Conservation (phyloP, 2,888 invertebrate species). For the Mantis religiosa region DNA sequence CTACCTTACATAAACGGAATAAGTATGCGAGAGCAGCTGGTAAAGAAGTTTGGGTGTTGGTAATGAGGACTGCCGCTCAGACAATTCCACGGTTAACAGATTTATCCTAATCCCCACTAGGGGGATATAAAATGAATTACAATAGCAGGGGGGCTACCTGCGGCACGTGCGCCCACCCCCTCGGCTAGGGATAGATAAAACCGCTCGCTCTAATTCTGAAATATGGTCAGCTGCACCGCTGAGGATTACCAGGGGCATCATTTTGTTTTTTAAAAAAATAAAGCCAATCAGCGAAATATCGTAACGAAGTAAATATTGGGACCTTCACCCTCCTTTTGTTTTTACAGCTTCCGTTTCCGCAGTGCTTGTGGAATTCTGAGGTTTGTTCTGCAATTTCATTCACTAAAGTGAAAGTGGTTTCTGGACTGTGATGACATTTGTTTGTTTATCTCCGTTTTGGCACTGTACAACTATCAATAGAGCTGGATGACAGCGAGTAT, state of each 20-base stretch:
- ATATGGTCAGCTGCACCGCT: background rate
- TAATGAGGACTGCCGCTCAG: background rate
- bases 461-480: too few species aligned
- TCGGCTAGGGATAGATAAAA: constrained; percentile 8
- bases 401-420: too few species aligned
- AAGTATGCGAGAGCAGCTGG: background rate
- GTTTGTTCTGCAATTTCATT: too few species aligned
- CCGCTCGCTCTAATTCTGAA: constrained; percentile 10
- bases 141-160: background rate
- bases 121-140: constrained; percentile 18
- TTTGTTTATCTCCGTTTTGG: too few species aligned
- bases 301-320: background rate
- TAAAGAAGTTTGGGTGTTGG: background rate
- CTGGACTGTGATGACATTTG: too few species aligned
- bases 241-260: background rate
- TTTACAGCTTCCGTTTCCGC: too few species aligned
- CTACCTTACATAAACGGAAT: too few species aligned
- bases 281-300: constrained; percentile 7
- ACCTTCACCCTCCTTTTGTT: background rate
- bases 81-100: background rate
- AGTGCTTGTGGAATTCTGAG: too few species aligned
- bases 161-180: background rate
- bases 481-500: too few species aligned
- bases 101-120: constrained; percentile 14
- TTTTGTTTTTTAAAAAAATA: background rate